Conservation (phyloP, 2,797 vertebrate genomes). For the Prionace glauca region DNA sequence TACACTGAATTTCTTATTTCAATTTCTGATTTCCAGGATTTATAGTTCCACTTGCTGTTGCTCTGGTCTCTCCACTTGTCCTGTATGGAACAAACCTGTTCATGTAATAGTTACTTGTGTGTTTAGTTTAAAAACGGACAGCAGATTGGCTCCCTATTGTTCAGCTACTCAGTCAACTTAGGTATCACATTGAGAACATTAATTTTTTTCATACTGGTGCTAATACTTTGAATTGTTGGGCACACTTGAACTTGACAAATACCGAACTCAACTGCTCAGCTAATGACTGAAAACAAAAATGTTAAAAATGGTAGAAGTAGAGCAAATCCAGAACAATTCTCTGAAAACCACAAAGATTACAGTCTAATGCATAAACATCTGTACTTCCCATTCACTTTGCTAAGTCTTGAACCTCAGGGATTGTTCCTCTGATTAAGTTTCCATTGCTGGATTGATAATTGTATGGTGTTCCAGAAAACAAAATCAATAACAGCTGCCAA, state of each 20-base stretch:
- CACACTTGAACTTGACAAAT: neutral
- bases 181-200: neutral
- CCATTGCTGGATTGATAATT: neutral
- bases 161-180: neutral
- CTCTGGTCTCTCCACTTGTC: too few species aligned
- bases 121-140: neutral
- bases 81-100: too few species aligned
- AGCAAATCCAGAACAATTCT: neutral
- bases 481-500: neutral
- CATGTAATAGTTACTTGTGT: neutral
- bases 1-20: too few species aligned
- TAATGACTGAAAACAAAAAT: neutral
- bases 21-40: too few species aligned
- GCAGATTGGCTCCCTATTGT: neutral
- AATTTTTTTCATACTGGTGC: neutral
- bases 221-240: slow-evolving; percentile 6
- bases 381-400: neutral
- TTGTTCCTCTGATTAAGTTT: neutral
- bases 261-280: neutral
- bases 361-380: neutral
- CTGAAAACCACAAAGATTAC: neutral
- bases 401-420: neutral
- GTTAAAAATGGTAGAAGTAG: neutral
- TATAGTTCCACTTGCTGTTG: too few species aligned
- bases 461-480: neutral